Evolutionary conservation across 2,797 vertebrate species (phyloP).

Genomic region (Nyctalus aviator): DNA sequence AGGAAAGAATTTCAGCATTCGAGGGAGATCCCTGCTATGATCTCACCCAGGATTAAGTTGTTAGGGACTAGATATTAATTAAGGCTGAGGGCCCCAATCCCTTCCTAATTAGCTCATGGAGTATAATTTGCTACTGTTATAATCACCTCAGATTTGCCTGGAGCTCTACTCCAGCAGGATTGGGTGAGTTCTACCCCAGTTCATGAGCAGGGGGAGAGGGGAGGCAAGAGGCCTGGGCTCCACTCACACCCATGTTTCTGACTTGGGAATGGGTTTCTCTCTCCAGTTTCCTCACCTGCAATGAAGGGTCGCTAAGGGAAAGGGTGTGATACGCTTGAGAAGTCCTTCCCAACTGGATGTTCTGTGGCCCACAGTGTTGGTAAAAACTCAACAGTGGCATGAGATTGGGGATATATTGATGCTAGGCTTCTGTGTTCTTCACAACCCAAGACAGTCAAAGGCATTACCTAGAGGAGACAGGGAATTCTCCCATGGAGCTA

Average conservation of each 20-base stretch:
- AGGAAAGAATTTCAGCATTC: slow-evolving; percentile 84
- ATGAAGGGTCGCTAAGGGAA: not conserved
- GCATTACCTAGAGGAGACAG: not conserved
- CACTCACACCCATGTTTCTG: not conserved
- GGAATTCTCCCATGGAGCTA: not conserved
- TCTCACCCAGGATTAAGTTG: slow-evolving; percentile 88
- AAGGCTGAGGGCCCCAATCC: slow-evolving; percentile 85
- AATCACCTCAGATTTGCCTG: slow-evolving; percentile 70
- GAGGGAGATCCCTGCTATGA: slow-evolving; percentile 82
- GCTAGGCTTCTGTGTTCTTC: not conserved
- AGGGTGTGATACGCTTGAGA: not conserved
- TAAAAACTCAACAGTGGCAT: not conserved
- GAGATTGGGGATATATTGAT: not conserved
- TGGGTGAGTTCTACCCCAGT: slow-evolving; percentile 24
- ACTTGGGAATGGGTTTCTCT: not conserved
- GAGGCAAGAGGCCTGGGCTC: not conserved
- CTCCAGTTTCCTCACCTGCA: not conserved
- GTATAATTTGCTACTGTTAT: slow-evolving; percentile 86
- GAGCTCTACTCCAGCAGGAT: slow-evolving; percentile 24
- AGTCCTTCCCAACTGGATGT: not conserved
- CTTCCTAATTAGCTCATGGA: slow-evolving; percentile 88
- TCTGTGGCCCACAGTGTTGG: not conserved
- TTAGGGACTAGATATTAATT: slow-evolving; percentile 89
- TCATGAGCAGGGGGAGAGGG: not conserved
- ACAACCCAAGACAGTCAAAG: not conserved